Percentiles rank a stretch among this genome's conserved stretches.
phyloP scores from a whole-genome alignment of 1,140 invertebrate genomes.

The Hylaeus anthracinus region DNA sequence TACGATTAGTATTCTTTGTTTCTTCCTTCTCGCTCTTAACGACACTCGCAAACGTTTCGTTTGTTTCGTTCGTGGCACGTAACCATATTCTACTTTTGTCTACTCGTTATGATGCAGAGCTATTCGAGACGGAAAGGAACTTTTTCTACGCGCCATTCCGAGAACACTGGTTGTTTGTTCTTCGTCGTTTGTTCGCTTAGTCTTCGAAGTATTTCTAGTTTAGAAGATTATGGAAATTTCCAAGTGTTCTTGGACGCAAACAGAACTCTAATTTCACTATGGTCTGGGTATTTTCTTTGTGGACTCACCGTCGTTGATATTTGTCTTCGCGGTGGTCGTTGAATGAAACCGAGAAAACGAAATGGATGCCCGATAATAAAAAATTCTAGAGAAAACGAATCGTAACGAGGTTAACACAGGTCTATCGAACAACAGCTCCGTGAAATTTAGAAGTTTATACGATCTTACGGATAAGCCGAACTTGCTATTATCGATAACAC shows the following conservation, averaged over 20 bases:
- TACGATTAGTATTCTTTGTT: neutral
- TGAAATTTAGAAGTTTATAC: constrained; percentile 44
- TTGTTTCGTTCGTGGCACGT: constrained; percentile 5
- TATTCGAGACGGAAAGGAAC: neutral
- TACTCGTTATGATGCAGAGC: neutral
- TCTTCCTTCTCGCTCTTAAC: constrained; percentile 1
- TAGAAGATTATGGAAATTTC: neutral
- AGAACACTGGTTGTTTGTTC: neutral
- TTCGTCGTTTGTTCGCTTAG: neutral
- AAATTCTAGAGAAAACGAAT: neutral
- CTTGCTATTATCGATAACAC: constrained; percentile 27
- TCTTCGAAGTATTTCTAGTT: neutral
- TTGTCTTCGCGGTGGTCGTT: neutral
- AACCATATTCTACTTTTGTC: constrained; percentile 6
- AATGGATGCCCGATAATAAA: neutral
- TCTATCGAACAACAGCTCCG: constrained; percentile 24
- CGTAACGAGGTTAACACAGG: constrained; percentile 26
- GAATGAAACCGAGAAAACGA: neutral
- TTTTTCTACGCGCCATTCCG: neutral
- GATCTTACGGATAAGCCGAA: constrained; percentile 43
- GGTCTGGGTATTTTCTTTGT: neutral
- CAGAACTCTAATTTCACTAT: neutral
- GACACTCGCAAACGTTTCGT: constrained; percentile 11
- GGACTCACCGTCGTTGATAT: no score
- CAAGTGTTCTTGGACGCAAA: neutral